Percentiles rank a stretch among this genome's conserved stretches.
phyloP scores from a whole-genome alignment of 2,888 invertebrate species.

The Drosophila pseudotakahashii region DNA sequence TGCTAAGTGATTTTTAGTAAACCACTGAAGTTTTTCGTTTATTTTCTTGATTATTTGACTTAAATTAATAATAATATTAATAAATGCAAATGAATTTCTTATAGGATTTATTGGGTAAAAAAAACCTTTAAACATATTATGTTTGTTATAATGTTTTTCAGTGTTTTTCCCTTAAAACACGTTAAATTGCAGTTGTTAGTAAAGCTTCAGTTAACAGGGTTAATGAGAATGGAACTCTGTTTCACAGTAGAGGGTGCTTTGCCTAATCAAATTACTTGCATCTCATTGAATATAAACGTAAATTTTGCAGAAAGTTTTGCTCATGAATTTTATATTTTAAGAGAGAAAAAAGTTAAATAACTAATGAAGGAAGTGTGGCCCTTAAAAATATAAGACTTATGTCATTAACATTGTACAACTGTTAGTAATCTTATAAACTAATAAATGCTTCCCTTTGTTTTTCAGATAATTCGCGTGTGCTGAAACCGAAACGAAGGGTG shows the following conservation, averaged over 20 bases:
- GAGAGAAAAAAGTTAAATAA: too few relatives aligned
- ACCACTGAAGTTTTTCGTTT: too few relatives aligned
- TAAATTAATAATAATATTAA: too few relatives aligned
- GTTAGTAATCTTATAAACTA: background rate
- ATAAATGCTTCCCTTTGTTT: background rate
- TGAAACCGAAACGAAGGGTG: conserved; percentile 44
- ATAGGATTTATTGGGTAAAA: too few relatives aligned
- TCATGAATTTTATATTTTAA: background rate
- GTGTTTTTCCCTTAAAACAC: background rate
- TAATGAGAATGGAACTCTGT: background rate
- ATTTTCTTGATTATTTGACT: too few relatives aligned
- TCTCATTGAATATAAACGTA: background rate
- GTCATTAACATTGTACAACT: background rate
- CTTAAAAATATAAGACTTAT: background rate
- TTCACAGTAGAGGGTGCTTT: background rate
- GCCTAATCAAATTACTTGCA: conserved; percentile 5
- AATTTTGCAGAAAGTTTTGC: background rate
- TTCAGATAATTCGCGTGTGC: conserved; percentile 22
- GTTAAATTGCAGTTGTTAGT: background rate
- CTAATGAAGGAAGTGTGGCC: too few relatives aligned
- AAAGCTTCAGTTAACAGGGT: background rate
- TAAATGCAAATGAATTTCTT: too few relatives aligned
- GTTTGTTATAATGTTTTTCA: background rate
- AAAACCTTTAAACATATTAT: too few relatives aligned
- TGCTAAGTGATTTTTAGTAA: background rate